These are phyloP conservation scores for Sparidentex hasta DNA, from an alignment of 2,797 vertebrate genomes.

Conservation along the genomic window DNA sequence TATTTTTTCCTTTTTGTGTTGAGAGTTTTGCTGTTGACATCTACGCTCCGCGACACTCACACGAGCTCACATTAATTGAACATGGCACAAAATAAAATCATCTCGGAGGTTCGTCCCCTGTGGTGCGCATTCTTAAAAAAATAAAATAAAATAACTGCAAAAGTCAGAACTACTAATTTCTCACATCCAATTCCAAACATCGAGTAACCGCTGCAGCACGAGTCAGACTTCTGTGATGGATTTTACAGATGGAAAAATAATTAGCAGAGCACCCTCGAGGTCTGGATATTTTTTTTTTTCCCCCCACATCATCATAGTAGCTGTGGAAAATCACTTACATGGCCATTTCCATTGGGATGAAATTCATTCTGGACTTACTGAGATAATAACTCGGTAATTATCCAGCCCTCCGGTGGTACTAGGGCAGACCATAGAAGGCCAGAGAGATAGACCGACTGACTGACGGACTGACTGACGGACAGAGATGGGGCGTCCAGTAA, in stretches of 20 bases:
- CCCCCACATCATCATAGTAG: conserved; percentile 5
- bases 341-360: conserved; percentile 63
- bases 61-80: conserved; percentile 23
- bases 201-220: conserved; percentile 45
- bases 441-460: conserved; percentile 32
- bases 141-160: conserved; percentile 33
- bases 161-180: conserved; percentile 49
- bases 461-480: conserved; percentile 44
- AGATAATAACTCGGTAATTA: conserved; percentile 72
- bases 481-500: conserved; percentile 58
- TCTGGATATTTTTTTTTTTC: background rate
- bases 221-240: conserved; percentile 51
- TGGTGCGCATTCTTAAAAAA: conserved; percentile 36
- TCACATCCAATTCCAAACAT: conserved; percentile 38
- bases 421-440: conserved; percentile 52
- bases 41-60: conserved; percentile 13
- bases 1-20: background rate
- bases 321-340: conserved; percentile 70
- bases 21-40: conserved; percentile 23
- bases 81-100: conserved; percentile 27
- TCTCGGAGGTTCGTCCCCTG: conserved; percentile 15
- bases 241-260: conserved; percentile 71
- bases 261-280: conserved; percentile 65
- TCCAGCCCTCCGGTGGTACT: conserved; percentile 60
- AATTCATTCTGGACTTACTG: conserved; percentile 68